A percentile compares a stretch with the other conserved stretches of the same genome.
phyloP scores from a whole-genome alignment of 1,140 invertebrate genomes.

The Lanistes nyassanus region DNA sequence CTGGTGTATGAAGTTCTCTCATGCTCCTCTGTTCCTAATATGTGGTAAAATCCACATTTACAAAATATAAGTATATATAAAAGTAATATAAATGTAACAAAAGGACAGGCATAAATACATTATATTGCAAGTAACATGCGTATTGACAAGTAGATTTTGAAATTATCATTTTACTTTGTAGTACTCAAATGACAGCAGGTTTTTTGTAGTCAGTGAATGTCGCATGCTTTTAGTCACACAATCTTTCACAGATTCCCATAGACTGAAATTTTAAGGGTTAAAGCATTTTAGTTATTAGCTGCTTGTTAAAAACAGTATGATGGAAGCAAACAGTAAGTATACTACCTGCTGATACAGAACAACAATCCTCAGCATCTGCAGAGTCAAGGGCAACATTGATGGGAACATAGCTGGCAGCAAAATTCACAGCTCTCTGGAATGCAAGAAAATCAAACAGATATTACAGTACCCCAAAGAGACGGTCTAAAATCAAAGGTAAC shows the following conservation, averaged over 20 bases:
- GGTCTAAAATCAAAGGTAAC: background rate
- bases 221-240: background rate
- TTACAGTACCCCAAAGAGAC: too few species aligned
- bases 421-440: conserved; percentile 53
- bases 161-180: background rate
- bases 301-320: background rate
- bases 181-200: background rate
- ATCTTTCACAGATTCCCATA: background rate
- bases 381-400: conserved; percentile 49
- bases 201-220: background rate
- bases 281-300: background rate
- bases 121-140: background rate
- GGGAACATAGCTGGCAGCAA: conserved; percentile 48
- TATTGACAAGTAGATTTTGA: background rate
- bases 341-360: conserved; percentile 49
- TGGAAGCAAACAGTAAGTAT: background rate
- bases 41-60: conserved; percentile 2
- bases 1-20: conserved; percentile 54
- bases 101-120: background rate
- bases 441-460: conserved; percentile 11
- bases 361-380: conserved; percentile 36
- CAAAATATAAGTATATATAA: background rate
- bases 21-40: conserved; percentile 44
- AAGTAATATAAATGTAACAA: background rate
- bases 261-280: background rate